Conservation (phyloP, 2,113 vertebrate species). For the Saguinus midas region DNA sequence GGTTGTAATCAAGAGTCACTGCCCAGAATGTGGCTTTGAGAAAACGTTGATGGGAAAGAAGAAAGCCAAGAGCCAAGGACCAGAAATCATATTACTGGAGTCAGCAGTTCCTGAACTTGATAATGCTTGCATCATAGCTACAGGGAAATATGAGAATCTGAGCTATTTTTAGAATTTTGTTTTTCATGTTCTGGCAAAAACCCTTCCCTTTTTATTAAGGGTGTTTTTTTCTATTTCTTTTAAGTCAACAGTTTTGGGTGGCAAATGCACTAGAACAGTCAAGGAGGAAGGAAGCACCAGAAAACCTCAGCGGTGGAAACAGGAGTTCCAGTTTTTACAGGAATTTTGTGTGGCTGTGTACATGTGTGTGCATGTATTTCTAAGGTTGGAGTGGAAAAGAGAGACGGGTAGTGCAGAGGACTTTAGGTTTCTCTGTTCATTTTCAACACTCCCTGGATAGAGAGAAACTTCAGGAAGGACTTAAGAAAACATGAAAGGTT, state of each 20-base stretch:
- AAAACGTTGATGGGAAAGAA: conserved; percentile 38
- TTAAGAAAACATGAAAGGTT: background rate
- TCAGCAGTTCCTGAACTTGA: conserved; percentile 31
- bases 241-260: background rate
- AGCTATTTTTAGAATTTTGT: conserved; percentile 54
- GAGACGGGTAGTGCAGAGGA: background rate
- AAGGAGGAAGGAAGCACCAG: background rate
- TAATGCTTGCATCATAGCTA: conserved; percentile 20
- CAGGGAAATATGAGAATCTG: background rate
- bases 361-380: background rate
- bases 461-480: background rate
- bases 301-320: background rate
- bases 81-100: background rate
- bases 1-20: background rate
- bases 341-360: background rate
- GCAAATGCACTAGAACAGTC: conserved; percentile 20
- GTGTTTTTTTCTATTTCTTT: background rate
- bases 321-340: background rate
- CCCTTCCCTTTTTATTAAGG: conserved; percentile 51
- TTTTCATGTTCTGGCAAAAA: conserved; percentile 34
- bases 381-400: background rate
- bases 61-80: background rate
- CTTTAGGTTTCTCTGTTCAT: conserved; percentile 1
- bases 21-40: background rate
- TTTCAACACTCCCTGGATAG: background rate